These are phyloP conservation scores for Carcina quercana DNA, from an alignment of 2,888 invertebrate species.

Conservation along the genomic window DNA sequence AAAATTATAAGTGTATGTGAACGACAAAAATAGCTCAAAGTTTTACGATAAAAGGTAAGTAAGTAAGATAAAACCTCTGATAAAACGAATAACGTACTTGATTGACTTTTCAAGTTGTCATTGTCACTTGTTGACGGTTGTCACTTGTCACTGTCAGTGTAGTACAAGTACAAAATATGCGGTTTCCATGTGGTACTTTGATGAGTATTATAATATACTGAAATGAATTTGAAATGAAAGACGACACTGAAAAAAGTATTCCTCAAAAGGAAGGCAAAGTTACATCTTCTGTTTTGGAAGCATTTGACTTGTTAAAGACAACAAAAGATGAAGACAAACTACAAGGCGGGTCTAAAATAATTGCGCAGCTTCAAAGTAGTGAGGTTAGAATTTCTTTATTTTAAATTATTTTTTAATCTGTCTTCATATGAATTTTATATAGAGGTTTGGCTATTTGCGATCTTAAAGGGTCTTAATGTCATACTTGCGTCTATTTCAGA, in stretches of 20 bases:
- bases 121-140: no score
- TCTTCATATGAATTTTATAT: background rate
- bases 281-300: slow-evolving; percentile 52
- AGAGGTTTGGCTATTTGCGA: no score
- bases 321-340: slow-evolving; percentile 50
- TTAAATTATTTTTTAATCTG: background rate
- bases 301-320: slow-evolving; percentile 54
- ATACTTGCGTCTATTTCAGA: slow-evolving; percentile 45
- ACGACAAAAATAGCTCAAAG: no score
- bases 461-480: background rate
- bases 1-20: no score
- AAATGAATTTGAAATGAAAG: slow-evolving; percentile 39
- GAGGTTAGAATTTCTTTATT: slow-evolving; percentile 45
- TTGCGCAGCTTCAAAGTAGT: slow-evolving; percentile 45
- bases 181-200: slow-evolving; percentile 30
- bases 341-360: slow-evolving; percentile 56
- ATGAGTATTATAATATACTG: slow-evolving; percentile 17
- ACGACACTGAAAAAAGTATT: slow-evolving; percentile 28
- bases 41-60: no score
- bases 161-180: no score
- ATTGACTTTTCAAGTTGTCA: no score
- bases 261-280: slow-evolving; percentile 34
- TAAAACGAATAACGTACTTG: no score
- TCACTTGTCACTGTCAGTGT: no score
- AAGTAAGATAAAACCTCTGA: no score